Conservation (phyloP, 2,888 invertebrate species). For the Synanthedon myopaeformis region DNA sequence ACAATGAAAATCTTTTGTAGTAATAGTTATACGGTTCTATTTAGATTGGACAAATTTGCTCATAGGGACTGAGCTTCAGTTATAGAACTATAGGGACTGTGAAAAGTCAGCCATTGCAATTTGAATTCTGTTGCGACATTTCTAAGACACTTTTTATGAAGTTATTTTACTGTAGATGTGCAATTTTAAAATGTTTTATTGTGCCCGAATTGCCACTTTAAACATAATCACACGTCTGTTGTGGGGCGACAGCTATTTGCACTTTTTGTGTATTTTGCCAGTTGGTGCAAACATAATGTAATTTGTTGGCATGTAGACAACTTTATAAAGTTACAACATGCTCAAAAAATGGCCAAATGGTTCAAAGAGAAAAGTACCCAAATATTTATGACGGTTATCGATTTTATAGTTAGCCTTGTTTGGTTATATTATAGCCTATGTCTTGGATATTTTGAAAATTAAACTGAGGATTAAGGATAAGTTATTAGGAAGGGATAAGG, state of each 20-base stretch:
- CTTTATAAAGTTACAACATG: constrained; percentile 12
- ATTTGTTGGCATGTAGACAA: constrained; percentile 27
- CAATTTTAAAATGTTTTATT: constrained; percentile 22
- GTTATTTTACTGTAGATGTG: not conserved
- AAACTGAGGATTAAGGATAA: no score
- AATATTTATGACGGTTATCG: no score
- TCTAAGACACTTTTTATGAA: not conserved
- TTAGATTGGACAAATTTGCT: not conserved
- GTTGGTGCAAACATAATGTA: constrained; percentile 34
- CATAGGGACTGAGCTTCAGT: not conserved
- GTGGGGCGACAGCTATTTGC: constrained; percentile 41
- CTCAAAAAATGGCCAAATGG: not conserved
- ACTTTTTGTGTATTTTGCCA: constrained; percentile 43
- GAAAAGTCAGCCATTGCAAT: not conserved
- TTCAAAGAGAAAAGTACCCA: not conserved
- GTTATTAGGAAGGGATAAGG: no score
- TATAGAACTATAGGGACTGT: no score
- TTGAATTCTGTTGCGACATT: not conserved
- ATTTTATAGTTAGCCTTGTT: no score
- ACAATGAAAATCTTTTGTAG: no score
- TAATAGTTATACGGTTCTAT: not conserved
- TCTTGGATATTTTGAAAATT: no score
- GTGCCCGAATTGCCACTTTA: constrained; percentile 43
- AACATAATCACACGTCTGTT: constrained; percentile 33
- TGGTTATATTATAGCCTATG: no score